A percentile compares a stretch with the other conserved stretches of the same genome.
Conservation (phyloP, 2,888 invertebrate species). For the Gryllus longicercus region DNA sequence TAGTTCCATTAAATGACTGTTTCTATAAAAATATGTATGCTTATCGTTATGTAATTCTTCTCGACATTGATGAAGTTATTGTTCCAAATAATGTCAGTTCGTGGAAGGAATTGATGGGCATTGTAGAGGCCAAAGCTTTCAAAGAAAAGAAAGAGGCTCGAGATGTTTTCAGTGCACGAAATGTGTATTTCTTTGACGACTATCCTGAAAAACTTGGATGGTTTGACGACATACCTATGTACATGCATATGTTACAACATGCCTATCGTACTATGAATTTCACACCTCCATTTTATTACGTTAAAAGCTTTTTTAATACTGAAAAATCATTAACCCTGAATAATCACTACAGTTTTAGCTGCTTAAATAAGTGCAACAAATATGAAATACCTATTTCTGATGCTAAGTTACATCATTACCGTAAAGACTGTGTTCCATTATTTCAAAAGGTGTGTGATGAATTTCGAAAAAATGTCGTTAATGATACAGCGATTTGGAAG, state of each 20-base stretch:
- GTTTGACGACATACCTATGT: too few species aligned
- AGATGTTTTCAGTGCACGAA: background rate
- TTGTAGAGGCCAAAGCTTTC: too few species aligned
- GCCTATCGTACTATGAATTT: conserved; percentile 1
- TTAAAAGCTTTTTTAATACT: conserved; percentile 11
- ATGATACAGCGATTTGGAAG: conserved; percentile 20
- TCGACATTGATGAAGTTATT: background rate
- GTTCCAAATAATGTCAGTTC: background rate
- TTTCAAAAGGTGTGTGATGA: background rate
- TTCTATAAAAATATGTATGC: background rate
- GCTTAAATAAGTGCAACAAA: background rate
- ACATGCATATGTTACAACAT: conserved; percentile 18
- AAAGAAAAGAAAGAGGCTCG: background rate
- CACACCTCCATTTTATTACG: background rate
- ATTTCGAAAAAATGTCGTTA: background rate
- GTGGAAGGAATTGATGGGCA: too few species aligned
- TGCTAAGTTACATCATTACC: conserved; percentile 1
- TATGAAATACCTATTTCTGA: too few species aligned
- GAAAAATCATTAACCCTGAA: background rate
- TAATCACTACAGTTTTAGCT: background rate
- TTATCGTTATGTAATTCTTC: background rate
- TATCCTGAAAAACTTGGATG: too few species aligned
- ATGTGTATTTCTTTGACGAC: background rate
- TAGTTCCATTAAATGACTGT: conserved; percentile 20
- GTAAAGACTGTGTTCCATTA: background rate